Evolutionary conservation across 2,797 vertebrate genomes (phyloP).

Genomic region (Ceryle rudis): DNA sequence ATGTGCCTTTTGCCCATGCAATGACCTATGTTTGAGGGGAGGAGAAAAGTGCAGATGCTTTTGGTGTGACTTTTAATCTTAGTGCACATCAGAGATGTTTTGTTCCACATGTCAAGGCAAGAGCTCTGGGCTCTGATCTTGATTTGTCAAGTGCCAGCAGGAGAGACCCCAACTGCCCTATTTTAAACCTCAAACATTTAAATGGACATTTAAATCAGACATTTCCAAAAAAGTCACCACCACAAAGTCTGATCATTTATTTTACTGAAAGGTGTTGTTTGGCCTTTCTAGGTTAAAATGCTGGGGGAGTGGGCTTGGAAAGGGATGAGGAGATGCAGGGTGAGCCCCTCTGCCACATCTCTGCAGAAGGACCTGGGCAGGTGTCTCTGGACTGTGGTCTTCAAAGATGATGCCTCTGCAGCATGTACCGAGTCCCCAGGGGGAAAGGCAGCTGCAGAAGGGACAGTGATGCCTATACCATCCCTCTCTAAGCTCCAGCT

Average conservation of each 20-base stretch:
- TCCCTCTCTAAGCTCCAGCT: not conserved
- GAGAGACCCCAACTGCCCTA: accelerated
- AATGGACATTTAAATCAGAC: accelerated
- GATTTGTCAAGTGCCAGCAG: not conserved
- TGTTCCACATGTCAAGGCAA: accelerated
- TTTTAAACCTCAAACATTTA: accelerated
- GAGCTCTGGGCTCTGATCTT: not conserved
- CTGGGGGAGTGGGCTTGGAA: accelerated
- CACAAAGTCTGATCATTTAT: not conserved
- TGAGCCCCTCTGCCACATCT: not conserved
- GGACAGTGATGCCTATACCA: accelerated
- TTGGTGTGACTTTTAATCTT: not conserved
- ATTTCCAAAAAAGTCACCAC: accelerated
- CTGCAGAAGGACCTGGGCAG: not conserved
- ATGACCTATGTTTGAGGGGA: not conserved
- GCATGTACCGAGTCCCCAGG: accelerated
- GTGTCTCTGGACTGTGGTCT: accelerated
- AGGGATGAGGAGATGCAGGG: not conserved
- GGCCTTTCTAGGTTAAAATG: not conserved
- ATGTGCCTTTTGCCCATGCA: not conserved
- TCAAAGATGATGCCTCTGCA: not conserved
- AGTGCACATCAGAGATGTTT: accelerated
- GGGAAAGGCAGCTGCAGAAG: not conserved
- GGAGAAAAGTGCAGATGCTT: not conserved
- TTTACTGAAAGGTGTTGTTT: not conserved